Base-by-base conservation (phyloP, 1,140 invertebrate genomes). In the Trichonephila clavata region DNA sequence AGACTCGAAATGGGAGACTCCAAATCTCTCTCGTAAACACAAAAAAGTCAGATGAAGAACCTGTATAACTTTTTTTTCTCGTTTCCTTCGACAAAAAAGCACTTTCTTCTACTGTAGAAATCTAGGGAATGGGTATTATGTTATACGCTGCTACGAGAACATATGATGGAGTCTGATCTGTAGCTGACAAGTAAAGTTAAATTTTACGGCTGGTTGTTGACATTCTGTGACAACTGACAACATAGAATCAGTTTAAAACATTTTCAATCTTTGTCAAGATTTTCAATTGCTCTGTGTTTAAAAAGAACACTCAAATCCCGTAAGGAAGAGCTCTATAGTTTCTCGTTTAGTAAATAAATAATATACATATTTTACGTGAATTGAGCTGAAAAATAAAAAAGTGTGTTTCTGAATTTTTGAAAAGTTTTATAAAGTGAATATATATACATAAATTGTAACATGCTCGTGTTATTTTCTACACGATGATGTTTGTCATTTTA, bases 11-110 rank as follows among this genome's bases (percentile, higher is more conserved):
- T 89, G 57, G 61, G 87, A 89, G 87, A 89, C 10, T 89, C 65
- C 87, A 71, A 89, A 89, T 57, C 68, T 89, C 68, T 61, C 61
- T 87, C 87, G 65, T 68, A 89, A 89, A 89, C 87, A 89, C 87
- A 89, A 43, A 89, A 77, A 89, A 89, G 87, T 89, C 87, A 89
- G 50, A 77, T 89, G 63, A 71, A 77, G 43, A 77, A 77, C 32
- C 63, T 71, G 20, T 77, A 89, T 57, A 32, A 14, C 20, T 50
- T 89, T 77, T 59, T 32, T 71, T 50, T 89, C 7, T 88, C 18
- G 57, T 61, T 32, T 24, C 20, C 61, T 32, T 89, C 14, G 18
- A 5, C 27, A 77, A 18, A 50, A 77, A 77, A 32, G 71, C 71
- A 39, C 32, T 77, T 39, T 77, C 71, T 39, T 77, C 27, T 39